Conservation (phyloP, 2,797 vertebrate genomes). For the Phataginus tricuspis region DNA sequence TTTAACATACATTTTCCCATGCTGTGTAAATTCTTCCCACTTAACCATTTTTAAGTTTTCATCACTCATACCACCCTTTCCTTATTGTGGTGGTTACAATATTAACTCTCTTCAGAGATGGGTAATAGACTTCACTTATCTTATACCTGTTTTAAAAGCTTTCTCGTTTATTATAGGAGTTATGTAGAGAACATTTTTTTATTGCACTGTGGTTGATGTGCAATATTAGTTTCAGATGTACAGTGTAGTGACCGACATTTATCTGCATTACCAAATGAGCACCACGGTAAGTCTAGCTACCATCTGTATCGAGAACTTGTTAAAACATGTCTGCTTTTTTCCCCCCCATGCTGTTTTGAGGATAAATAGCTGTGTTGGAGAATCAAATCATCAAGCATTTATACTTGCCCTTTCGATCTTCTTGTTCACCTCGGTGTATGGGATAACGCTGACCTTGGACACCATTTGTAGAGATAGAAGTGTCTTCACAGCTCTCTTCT, state of each 20-base stretch:
- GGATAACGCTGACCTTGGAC: conserved; percentile 93
- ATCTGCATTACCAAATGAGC: not conserved
- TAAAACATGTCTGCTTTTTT: conserved; percentile 43
- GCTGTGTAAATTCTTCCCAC: not conserved
- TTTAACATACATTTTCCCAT: not conserved
- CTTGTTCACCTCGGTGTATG: conserved; percentile 94
- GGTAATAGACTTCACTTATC: not conserved
- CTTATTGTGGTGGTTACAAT: not conserved
- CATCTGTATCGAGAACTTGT: not conserved
- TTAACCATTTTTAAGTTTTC: conserved; percentile 46
- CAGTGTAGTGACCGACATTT: not conserved
- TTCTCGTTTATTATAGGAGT: conserved; percentile 39
- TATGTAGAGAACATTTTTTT: not conserved
- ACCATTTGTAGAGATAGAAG: conserved; percentile 91
- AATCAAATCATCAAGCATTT: conserved; percentile 95
- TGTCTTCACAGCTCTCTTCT: conserved; percentile 91
- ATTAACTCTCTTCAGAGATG: not conserved
- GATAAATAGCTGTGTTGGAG: conserved; percentile 99
- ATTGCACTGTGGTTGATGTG: not conserved
- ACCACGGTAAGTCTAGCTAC: not conserved
- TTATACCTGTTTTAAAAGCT: not conserved
- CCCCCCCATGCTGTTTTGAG: conserved; percentile 84
- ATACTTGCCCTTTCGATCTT: conserved; percentile 94
- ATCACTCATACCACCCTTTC: not conserved
- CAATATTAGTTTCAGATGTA: not conserved